A percentile compares a stretch with the other conserved stretches of the same genome.
Evolutionary conservation across 2,888 invertebrate species (phyloP).

Genomic region (Hemicrepidius hirtus): DNA sequence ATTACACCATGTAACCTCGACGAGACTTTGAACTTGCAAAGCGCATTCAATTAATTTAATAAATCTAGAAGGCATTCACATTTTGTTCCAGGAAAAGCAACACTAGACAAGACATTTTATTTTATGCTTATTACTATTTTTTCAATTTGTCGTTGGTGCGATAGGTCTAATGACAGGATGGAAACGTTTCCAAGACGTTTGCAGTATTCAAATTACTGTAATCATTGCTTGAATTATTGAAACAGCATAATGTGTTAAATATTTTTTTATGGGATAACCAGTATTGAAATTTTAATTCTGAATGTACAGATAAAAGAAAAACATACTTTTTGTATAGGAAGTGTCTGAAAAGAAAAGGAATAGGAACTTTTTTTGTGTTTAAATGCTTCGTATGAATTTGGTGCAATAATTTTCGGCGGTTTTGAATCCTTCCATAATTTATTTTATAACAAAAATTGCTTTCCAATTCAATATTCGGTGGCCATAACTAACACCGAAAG

Average conservation of each 20-base stretch:
- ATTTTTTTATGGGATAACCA: no score
- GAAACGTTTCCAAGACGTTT: neutral
- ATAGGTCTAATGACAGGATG: neutral
- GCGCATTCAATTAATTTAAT: slow-evolving; percentile 22
- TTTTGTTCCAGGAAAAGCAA: slow-evolving; percentile 26
- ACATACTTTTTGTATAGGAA: no score
- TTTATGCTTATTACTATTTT: slow-evolving; percentile 31
- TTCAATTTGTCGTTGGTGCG: neutral
- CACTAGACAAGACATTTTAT: slow-evolving; percentile 17
- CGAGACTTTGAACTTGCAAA: slow-evolving; percentile 26
- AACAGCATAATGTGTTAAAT: no score
- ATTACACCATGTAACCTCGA: slow-evolving; percentile 11
- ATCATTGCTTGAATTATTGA: neutral
- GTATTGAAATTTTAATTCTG: no score
- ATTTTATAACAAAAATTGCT: neutral
- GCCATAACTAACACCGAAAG: slow-evolving; percentile 5
- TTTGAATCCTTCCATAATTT: no score
- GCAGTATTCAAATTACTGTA: neutral
- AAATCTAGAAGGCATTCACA: slow-evolving; percentile 31
- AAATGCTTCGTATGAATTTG: no score
- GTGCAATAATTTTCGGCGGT: no score
- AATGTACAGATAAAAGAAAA: no score
- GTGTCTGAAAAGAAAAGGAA: no score
- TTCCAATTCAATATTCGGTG: slow-evolving; percentile 8
- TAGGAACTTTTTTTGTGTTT: no score